These are phyloP conservation scores for Cartodere bifasciata DNA, from an alignment of 2,888 invertebrate genomes.

Conservation along the genomic window DNA sequence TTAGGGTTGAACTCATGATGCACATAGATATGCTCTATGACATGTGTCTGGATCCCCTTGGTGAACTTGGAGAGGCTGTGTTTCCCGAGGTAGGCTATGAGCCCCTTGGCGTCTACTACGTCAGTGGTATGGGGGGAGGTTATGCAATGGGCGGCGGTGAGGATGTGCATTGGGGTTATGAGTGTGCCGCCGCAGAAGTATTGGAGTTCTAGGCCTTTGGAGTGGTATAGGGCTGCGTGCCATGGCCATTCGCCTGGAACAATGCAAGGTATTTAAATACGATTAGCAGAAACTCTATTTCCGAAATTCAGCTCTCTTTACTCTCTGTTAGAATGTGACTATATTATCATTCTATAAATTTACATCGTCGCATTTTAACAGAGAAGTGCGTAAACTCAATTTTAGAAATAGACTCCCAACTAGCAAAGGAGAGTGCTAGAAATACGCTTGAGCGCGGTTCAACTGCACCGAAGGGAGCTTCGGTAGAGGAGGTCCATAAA, in stretches of 20 bases:
- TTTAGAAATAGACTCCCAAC: no score
- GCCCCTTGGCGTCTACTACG: slow-evolving; percentile 24
- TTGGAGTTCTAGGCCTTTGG: slow-evolving; percentile 31
- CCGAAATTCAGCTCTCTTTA: background rate
- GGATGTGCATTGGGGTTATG: slow-evolving; percentile 40
- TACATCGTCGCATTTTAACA: slow-evolving; percentile 1
- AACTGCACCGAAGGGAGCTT: no score
- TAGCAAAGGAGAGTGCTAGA: no score
- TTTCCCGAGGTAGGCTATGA: slow-evolving; percentile 32
- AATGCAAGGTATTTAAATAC: slow-evolving; percentile 30
- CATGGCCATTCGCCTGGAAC: slow-evolving; percentile 53
- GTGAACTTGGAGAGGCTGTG: slow-evolving; percentile 30
- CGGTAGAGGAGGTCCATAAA: no score
- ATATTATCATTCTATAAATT: no score
- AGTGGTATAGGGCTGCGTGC: slow-evolving; percentile 49
- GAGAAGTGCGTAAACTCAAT: no score
- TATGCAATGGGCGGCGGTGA: slow-evolving; percentile 55
- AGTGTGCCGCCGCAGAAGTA: slow-evolving; percentile 55
- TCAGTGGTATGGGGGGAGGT: slow-evolving; percentile 29
- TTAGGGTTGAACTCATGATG: slow-evolving; percentile 33
- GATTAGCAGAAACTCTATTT: no score
- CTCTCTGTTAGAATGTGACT: slow-evolving; percentile 1
- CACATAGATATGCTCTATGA: slow-evolving; percentile 27
- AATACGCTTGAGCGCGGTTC: no score
- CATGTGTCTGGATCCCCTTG: background rate